These are phyloP conservation scores for Rhinolophus sinicus DNA, from an alignment of 2,113 vertebrate species.

Conservation along the genomic window DNA sequence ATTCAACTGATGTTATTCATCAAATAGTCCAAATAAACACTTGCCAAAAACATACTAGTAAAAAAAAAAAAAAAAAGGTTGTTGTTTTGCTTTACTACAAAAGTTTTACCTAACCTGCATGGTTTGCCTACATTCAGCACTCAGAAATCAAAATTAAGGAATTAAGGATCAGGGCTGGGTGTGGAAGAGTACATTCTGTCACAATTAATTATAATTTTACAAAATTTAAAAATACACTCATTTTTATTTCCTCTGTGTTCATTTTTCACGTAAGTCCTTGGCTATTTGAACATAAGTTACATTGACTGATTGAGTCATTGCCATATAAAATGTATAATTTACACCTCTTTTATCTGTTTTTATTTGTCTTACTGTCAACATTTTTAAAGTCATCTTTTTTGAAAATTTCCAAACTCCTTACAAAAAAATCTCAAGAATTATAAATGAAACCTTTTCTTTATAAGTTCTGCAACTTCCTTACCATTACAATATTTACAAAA, in stretches of 20 bases:
- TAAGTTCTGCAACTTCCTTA: neutral
- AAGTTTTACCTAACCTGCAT: neutral
- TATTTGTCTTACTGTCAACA: neutral
- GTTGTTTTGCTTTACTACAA: neutral
- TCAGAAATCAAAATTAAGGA: neutral
- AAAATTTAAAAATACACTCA: neutral
- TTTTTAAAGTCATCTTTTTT: neutral
- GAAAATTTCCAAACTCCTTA: neutral
- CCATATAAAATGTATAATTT: neutral
- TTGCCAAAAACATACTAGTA: neutral
- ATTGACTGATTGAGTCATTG: neutral
- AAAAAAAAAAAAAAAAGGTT: neutral
- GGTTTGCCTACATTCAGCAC: neutral
- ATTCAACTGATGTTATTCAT: slow-evolving; percentile 18
- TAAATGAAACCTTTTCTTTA: neutral
- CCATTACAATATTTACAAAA: neutral
- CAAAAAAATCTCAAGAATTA: slow-evolving; percentile 14
- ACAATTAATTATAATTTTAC: neutral
- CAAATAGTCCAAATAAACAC: slow-evolving; percentile 27
- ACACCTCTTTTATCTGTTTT: neutral
- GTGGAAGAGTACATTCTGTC: neutral
- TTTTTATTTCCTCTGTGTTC: neutral
- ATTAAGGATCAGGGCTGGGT: neutral
- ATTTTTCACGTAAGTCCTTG: neutral
- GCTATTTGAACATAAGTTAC: neutral